Evolutionary conservation across 2,113 vertebrate species (phyloP).

Genomic region (Benitochromis conjunctus): DNA sequence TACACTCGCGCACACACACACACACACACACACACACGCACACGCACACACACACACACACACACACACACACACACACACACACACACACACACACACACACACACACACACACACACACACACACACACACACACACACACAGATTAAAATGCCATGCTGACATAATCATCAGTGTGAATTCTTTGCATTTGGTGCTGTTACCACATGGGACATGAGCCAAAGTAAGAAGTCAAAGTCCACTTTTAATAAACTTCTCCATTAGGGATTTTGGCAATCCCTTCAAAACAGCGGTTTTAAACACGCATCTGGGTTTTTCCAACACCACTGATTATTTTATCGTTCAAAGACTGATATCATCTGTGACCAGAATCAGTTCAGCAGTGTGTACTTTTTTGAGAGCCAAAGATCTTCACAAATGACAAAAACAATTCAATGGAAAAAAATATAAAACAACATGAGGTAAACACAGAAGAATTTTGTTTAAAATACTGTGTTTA

Average conservation of each 20-base stretch:
- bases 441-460: background rate
- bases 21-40: too few species aligned
- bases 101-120: background rate
- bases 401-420: background rate
- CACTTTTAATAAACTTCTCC: background rate
- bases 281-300: background rate
- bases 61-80: background rate
- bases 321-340: background rate
- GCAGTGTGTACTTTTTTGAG: background rate
- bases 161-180: slow-evolving; percentile 37
- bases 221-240: background rate
- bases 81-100: background rate
- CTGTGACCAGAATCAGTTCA: background rate
- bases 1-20: too few species aligned
- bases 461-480: background rate
- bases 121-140: background rate
- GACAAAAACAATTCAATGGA: background rate
- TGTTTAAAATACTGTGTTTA: background rate
- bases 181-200: slow-evolving; percentile 13
- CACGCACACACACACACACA: too few species aligned
- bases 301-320: background rate
- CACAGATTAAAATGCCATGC: slow-evolving; percentile 25
- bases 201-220: background rate
- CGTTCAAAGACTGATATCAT: background rate
- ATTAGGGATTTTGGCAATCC: background rate